phyloP scores from a whole-genome alignment of 2,113 vertebrate species.

The Emydura subglobosa region DNA sequence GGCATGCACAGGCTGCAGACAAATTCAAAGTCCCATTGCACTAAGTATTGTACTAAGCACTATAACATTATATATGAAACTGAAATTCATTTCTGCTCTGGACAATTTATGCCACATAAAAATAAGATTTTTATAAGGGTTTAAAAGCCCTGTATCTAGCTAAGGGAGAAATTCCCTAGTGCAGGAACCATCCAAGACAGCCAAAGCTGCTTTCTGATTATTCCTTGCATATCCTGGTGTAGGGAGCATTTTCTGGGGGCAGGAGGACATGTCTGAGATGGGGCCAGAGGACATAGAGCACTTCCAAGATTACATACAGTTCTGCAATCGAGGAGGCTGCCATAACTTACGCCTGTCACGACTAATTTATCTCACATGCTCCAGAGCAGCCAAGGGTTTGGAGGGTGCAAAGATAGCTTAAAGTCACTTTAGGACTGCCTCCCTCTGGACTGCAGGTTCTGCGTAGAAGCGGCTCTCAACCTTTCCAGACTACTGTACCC shows the following conservation, averaged over 20 bases:
- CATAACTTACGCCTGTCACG: neutral
- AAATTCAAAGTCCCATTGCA: neutral
- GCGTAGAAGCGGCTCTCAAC: too few species aligned
- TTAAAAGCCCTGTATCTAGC: too few species aligned
- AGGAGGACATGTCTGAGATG: too few species aligned
- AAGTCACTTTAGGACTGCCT: neutral
- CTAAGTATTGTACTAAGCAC: neutral
- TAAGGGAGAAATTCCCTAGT: too few species aligned
- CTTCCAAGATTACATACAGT: too few species aligned
- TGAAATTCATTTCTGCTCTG: neutral
- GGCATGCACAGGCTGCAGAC: neutral
- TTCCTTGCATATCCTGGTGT: too few species aligned
- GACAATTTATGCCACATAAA: neutral
- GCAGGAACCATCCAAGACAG: neutral
- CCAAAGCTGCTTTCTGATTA: too few species aligned
- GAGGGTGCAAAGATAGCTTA: neutral
- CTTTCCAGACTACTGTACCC: too few species aligned
- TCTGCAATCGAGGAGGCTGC: too few species aligned
- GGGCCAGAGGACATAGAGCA: too few species aligned
- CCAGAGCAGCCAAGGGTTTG: neutral
- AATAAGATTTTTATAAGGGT: too few species aligned
- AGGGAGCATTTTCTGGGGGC: too few species aligned
- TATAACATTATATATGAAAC: neutral
- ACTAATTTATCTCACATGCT: neutral
- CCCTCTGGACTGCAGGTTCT: neutral